Evolutionary conservation across 1,140 invertebrate genomes (phyloP).

Genomic region (Brachionus manjavacas): DNA sequence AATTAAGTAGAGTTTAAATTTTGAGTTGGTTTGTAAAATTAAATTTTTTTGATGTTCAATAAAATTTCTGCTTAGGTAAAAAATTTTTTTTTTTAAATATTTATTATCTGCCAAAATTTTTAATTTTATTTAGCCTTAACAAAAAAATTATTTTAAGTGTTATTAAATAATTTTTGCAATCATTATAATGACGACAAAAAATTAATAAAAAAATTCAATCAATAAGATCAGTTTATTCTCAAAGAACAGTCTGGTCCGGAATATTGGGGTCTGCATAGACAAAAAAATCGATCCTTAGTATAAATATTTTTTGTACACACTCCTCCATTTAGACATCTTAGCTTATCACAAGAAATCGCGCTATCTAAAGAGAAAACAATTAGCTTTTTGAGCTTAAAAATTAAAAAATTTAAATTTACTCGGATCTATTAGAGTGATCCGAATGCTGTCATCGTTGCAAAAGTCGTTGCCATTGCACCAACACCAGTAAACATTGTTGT

Average conservation of each 20-base stretch:
- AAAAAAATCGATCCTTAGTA: neutral
- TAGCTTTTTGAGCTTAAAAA: neutral
- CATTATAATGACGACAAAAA: too few species aligned
- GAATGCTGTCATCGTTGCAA: slow-evolving; percentile 8
- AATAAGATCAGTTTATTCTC: neutral
- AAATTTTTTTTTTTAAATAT: too few species aligned
- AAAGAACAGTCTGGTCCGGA: neutral
- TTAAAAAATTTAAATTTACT: neutral
- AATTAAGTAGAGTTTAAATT: too few species aligned
- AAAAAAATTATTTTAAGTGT: too few species aligned
- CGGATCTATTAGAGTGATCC: neutral
- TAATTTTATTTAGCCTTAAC: too few species aligned
- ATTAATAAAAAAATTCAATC: too few species aligned
- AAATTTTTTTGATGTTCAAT: too few species aligned
- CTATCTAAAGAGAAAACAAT: neutral
- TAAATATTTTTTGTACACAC: neutral
- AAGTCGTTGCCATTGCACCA: neutral
- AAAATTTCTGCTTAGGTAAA: too few species aligned
- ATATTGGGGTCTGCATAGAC: neutral
- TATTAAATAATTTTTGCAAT: too few species aligned
- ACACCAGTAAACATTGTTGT: slow-evolving; percentile 3
- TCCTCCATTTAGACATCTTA: neutral
- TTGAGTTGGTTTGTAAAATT: too few species aligned
- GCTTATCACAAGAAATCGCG: neutral
- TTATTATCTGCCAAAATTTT: too few species aligned